Conservation (phyloP, 30 jellyfish, hydroid and myxozoan species). For the Phacellophora camtschatica region DNA sequence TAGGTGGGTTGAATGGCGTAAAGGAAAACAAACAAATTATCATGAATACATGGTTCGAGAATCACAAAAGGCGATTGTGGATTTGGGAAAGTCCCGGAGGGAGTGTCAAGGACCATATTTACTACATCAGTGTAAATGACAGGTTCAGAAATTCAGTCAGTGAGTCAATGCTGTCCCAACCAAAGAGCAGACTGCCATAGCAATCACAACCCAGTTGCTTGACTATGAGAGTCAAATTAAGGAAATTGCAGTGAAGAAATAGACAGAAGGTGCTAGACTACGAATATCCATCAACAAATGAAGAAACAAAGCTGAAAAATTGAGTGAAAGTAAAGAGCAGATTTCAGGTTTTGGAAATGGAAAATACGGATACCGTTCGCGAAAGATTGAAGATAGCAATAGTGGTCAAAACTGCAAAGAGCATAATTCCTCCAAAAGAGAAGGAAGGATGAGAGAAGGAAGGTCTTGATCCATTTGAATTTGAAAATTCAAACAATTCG, state of each 20-base stretch:
- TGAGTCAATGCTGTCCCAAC: constrained; percentile 26
- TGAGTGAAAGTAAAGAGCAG: constrained; percentile 13
- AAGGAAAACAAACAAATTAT: no score
- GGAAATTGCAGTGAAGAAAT: neutral
- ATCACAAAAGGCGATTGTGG: neutral
- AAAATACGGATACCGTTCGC: neutral
- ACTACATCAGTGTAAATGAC: constrained; percentile 14
- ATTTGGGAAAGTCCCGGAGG: constrained; percentile 4
- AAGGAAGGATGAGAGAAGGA: neutral
- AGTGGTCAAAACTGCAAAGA: neutral
- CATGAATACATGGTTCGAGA: neutral
- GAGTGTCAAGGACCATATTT: neutral
- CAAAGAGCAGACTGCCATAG: constrained; percentile 23
- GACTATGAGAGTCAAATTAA: neutral
- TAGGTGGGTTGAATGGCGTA: no score
- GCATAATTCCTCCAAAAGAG: neutral
- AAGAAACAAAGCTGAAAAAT: neutral
- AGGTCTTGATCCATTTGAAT: neutral
- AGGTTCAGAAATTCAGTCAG: constrained; percentile 29
- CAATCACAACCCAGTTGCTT: constrained; percentile 20
- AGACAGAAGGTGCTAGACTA: constrained; percentile 1
- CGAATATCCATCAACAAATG: neutral
- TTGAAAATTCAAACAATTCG: neutral
- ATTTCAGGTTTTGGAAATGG: constrained; percentile 10
- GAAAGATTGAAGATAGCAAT: constrained; percentile 3